Evolutionary conservation across 1,140 invertebrate genomes (phyloP).

Genomic region (Scaptomyza pallida): DNA sequence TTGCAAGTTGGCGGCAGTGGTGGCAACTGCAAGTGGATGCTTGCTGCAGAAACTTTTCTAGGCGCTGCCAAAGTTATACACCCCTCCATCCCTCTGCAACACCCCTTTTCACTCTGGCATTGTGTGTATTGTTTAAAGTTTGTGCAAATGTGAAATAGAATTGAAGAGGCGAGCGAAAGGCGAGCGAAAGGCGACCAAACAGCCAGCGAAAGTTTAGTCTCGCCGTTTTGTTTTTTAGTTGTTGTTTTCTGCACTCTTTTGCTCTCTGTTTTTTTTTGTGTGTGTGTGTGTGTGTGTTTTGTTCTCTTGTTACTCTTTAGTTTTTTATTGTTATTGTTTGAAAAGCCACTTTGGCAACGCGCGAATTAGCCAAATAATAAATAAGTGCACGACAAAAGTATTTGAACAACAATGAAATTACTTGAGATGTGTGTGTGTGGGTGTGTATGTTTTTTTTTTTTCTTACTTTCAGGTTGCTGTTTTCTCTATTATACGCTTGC

Average conservation of each 20-base stretch:
- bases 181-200: constrained; percentile 23
- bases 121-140: constrained; percentile 74
- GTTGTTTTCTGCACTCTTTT: background rate
- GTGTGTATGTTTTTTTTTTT: background rate
- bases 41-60: constrained; percentile 42
- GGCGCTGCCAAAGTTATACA: constrained; percentile 41
- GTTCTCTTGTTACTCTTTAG: constrained; percentile 22
- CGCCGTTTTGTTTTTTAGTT: constrained; percentile 18
- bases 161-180: constrained; percentile 60
- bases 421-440: constrained; percentile 42
- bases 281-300: background rate
- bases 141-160: constrained; percentile 75
- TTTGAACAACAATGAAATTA: constrained; percentile 78
- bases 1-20: constrained; percentile 57
- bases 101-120: constrained; percentile 38
- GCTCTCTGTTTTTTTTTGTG: constrained; percentile 3
- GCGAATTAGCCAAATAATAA: constrained; percentile 82
- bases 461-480: background rate
- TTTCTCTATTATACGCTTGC: background rate
- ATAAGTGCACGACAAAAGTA: constrained; percentile 77
- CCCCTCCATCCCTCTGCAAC: constrained; percentile 1
- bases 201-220: constrained; percentile 57
- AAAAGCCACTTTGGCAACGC: constrained; percentile 70
- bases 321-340: constrained; percentile 65
- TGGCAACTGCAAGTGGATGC: constrained; percentile 34